Base-by-base conservation (phyloP, 2,888 invertebrate genomes). In the Sarcophaga rosellei region DNA sequence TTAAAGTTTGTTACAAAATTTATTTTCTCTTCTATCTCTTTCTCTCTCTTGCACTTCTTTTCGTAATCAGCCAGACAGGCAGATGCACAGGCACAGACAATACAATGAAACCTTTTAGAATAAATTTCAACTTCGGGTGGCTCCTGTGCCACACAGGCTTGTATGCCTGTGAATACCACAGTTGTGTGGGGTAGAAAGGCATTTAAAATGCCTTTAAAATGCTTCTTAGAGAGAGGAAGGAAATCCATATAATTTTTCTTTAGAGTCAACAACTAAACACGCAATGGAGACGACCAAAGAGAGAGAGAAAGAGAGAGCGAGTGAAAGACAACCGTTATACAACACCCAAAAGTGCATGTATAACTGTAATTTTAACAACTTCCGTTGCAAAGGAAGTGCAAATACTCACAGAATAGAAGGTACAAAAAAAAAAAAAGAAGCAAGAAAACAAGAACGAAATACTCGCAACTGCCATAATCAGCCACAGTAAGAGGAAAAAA, bases 331-430 rank as follows among this genome's bases (percentile, higher is more conserved):
- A 44, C 20, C n/a, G 45, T 15, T 72, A 61, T 68, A 69, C 44
- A 69, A 76, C 63, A 63, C 21, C 65, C 62, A 75, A 53, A 53
- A 81, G 81, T 86, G 83, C 86, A 86, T 86, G 86, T 84, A 72
- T 62, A 59, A 65, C 70, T 75, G 84, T 84, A 86, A 83, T 86
- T 86, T 86, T 78, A 84, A 86, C 84, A 81, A 86, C 81, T 81
- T 86, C 86, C 86, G 84, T 76, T 80, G 47, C 8, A 11, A 65
- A 65, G 17, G 63, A 78, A 65, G 25, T 65, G 47, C 45, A 45
- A 45, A 57, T 53, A 53, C 12, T 20, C 61, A 61, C 21, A n/a
- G 17, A 61, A 20, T 11, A 20, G 17, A 17, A 61, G 20, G 61
- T 21, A 17, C 10, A 0, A 21, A n/a, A n/a, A n/a, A 59, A 59